Conservation (phyloP, 2,888 invertebrate genomes). For the Seira sanloemensis region DNA sequence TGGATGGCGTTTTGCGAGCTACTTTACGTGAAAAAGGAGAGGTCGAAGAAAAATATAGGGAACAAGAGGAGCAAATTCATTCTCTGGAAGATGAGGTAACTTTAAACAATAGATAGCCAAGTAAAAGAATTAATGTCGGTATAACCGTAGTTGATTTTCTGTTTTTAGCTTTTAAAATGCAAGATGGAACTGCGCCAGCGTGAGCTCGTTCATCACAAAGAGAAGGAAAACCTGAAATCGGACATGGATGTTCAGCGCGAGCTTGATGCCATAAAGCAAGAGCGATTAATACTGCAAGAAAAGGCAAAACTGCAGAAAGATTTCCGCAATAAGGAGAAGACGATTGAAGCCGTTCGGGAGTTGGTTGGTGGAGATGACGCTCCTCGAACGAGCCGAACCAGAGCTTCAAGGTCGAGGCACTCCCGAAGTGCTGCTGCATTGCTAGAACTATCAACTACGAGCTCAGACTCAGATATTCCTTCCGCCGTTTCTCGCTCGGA, state of each 20-base stretch:
- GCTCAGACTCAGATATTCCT: conserved; percentile 70
- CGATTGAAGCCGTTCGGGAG: conserved; percentile 64
- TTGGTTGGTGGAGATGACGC: conserved; percentile 48
- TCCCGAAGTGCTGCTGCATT: conserved; percentile 21
- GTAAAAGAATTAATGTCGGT: too few relatives aligned
- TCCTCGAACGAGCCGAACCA: conserved; percentile 11
- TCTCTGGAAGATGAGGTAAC: conserved; percentile 66
- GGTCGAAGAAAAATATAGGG: conserved; percentile 48
- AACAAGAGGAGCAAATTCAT: conserved; percentile 59
- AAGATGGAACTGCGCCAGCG: conserved; percentile 66
- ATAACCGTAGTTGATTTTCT: background rate
- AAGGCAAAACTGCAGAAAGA: conserved; percentile 67
- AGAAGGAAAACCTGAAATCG: conserved; percentile 58
- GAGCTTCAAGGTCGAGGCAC: conserved; percentile 17
- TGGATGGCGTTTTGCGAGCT: conserved; percentile 56
- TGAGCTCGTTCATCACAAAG: conserved; percentile 65
- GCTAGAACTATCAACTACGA: conserved; percentile 52
- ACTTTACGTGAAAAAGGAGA: conserved; percentile 65
- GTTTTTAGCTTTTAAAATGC: conserved; percentile 57
- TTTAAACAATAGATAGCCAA: too few relatives aligned
- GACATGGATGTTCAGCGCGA: conserved; percentile 70
- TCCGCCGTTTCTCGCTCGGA: conserved; percentile 21
- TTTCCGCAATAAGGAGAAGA: conserved; percentile 68
- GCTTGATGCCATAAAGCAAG: conserved; percentile 62
- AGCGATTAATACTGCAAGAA: conserved; percentile 61